phyloP scores from a whole-genome alignment of 1,140 invertebrate genomes.

The Ips nitidus region DNA sequence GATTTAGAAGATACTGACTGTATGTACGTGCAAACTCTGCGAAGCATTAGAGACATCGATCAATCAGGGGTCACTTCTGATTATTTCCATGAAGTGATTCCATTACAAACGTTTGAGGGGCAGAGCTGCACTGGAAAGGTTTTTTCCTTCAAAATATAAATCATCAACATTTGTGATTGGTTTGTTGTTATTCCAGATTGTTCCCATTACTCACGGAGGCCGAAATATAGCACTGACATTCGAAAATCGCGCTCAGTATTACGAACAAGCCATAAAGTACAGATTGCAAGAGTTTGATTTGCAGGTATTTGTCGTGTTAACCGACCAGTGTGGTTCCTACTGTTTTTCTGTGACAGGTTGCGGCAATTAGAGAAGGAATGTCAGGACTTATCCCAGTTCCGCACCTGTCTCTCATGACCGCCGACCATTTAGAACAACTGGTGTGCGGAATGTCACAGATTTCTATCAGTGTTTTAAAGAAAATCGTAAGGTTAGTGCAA shows the following conservation, averaged over 20 bases:
- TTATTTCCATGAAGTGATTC: conserved; percentile 68
- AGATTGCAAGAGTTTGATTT: conserved; percentile 66
- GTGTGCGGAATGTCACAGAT: conserved; percentile 69
- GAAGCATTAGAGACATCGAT: conserved; percentile 63
- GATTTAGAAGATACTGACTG: conserved; percentile 69
- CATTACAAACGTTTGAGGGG: conserved; percentile 66
- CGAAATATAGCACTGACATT: conserved; percentile 63
- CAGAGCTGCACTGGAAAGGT: conserved; percentile 61
- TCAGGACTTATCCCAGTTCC: conserved; percentile 68
- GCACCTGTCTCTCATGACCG: conserved; percentile 63
- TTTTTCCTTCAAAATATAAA: background rate
- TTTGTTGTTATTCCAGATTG: conserved; percentile 45
- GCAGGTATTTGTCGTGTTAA: conserved; percentile 50
- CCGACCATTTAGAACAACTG: conserved; percentile 63
- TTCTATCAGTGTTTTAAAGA: conserved; percentile 62
- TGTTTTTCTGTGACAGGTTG: conserved; percentile 44
- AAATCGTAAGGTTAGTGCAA: conserved; percentile 62
- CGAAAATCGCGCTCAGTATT: conserved; percentile 64
- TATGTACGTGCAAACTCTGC: conserved; percentile 63
- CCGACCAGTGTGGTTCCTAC: background rate
- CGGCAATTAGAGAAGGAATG: conserved; percentile 66
- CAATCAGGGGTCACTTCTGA: conserved; percentile 61
- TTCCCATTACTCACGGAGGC: conserved; percentile 65
- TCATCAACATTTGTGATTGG: background rate
- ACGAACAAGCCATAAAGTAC: conserved; percentile 62